Evolutionary conservation across 2,888 invertebrate genomes (phyloP).

Genomic region (Unio delphinus): DNA sequence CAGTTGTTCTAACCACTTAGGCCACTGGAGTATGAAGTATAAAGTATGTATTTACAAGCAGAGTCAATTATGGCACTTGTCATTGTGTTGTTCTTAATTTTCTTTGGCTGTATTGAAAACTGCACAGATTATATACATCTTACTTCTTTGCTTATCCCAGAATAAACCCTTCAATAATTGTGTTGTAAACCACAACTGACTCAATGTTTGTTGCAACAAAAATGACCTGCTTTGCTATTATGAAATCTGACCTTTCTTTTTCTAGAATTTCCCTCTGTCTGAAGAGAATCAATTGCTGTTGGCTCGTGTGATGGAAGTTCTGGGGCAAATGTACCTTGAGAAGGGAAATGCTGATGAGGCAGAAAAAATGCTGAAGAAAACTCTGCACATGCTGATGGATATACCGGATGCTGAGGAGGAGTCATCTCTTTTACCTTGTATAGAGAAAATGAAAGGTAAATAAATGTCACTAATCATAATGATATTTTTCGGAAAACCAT

Average conservation of each 20-base stretch:
- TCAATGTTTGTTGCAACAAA: neutral
- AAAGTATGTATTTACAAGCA: too few species aligned
- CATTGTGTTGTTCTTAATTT: too few species aligned
- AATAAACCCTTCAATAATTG: too few species aligned
- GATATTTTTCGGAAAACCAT: too few species aligned
- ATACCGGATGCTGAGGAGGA: conserved; percentile 45
- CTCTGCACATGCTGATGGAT: conserved; percentile 45
- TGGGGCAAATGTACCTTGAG: conserved; percentile 44
- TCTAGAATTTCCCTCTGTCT: conserved; percentile 54
- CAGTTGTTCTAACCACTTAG: too few species aligned
- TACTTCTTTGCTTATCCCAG: too few species aligned
- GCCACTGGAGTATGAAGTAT: too few species aligned
- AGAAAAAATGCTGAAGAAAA: conserved; percentile 48
- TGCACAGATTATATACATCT: too few species aligned
- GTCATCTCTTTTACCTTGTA: conserved; percentile 20
- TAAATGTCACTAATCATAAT: too few species aligned
- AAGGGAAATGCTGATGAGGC: conserved; percentile 31
- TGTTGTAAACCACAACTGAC: too few species aligned
- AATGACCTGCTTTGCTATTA: neutral
- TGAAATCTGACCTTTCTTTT: conserved; percentile 3
- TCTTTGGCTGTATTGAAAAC: too few species aligned
- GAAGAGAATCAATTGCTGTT: conserved; percentile 43
- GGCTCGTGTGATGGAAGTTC: conserved; percentile 45
- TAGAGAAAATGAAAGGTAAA: conserved; percentile 50
- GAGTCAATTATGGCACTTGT: too few species aligned